Evolutionary conservation across 2,113 vertebrate genomes (phyloP), one percentile per base, ranked within the genome.

Genomic region (Phodopus roborovskii): DNA sequence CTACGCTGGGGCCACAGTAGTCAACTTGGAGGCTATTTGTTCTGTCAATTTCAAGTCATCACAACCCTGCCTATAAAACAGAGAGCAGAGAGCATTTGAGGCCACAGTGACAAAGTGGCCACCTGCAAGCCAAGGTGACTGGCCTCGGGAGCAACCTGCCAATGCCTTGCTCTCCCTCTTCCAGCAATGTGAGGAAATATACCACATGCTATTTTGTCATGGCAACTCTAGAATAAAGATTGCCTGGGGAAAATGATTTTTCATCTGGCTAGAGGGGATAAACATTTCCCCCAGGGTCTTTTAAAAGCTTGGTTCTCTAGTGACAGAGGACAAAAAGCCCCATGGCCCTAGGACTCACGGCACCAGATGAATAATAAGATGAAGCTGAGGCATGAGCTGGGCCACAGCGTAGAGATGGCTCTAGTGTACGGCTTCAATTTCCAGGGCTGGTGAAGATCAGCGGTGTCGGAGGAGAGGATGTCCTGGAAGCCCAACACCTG

Each of bases 371-470:
- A 17, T 16, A 91, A 10, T 26, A n/a, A 12, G 24, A 62, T n/a
- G 33, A 22, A 2, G 16, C 39, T 68, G 45, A n/a, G 85, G 62
- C 74, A 8, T 3, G 13, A 66, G 13, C 64, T 26, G 16, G 71
- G 36, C 36, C 75, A 13, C 28, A 48, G 28, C 10, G 8, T 7
- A 17, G 50, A 20, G 24, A 39, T 0, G 0, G 4, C 24, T 87
- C 11, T 39, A 3, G 9, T 0, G n/a, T 11, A 45, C 15, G 2
- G 3, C 19, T 39, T n/a, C 1, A 0, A 4, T 11, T 71, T 64
- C 66, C n/a, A 45, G 56, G 11, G 26, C 9, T 4, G 4, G 8
- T 42, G 58, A 74, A 16, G 11, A 9, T 7, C 39, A 2, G 20
- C 33, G 45, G 3, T 24, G 12, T 17, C 78, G 26, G 36, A 88